Evolutionary conservation across 2,113 vertebrate genomes (phyloP).

Genomic region (Clarias gariepinus): DNA sequence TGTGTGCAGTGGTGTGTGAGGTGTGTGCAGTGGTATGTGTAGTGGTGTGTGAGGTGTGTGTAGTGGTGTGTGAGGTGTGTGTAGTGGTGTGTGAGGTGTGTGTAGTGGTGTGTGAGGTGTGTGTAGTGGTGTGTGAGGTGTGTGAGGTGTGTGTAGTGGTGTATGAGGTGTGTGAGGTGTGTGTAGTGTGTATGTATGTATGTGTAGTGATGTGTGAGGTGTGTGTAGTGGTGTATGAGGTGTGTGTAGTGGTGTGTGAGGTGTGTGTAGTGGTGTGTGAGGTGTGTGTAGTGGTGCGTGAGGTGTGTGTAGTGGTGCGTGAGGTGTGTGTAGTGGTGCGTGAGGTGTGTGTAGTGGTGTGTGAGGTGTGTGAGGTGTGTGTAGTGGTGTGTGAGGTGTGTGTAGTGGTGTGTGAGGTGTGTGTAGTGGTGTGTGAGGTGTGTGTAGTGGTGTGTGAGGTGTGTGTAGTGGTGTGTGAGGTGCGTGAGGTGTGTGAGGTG

Average conservation of each 20-base stretch:
- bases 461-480: not conserved
- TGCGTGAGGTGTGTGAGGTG: no score
- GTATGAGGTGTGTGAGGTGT: no score
- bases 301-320: not conserved
- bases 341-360: not conserved
- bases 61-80: not conserved
- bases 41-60: not conserved
- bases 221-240: not conserved
- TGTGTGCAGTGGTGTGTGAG: not conserved
- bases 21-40: not conserved
- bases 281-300: not conserved
- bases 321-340: not conserved
- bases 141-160: not conserved
- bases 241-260: not conserved
- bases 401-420: not conserved
- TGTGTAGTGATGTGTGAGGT: not conserved
- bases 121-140: not conserved
- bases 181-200: not conserved
- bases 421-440: not conserved
- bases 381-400: not conserved
- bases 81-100: not conserved
- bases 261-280: not conserved
- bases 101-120: not conserved
- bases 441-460: not conserved
- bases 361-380: not conserved